phyloP scores from a whole-genome alignment of 2,888 invertebrate genomes.

The Eristalinus sepulchralis region DNA sequence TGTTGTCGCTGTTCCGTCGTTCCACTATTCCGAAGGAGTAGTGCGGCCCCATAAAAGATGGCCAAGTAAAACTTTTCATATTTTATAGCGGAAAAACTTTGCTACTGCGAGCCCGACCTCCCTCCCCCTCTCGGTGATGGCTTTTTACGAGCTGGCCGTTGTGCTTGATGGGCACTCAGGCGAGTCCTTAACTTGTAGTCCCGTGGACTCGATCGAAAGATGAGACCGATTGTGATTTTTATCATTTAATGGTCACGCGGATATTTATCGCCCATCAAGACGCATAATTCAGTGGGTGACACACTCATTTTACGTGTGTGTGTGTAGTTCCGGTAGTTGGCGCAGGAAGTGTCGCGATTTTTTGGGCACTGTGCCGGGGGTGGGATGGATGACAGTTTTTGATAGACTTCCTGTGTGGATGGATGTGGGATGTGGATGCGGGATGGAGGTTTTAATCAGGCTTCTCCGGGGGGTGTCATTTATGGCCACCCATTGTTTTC shows the following conservation, averaged over 20 bases:
- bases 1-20: background rate
- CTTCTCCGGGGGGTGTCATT: background rate
- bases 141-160: slow-evolving; percentile 43
- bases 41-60: slow-evolving; percentile 45
- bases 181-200: slow-evolving; percentile 18
- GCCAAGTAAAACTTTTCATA: slow-evolving; percentile 60
- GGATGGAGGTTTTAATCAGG: background rate
- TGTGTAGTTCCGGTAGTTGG: background rate
- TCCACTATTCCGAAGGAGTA: background rate
- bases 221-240: slow-evolving; percentile 59
- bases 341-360: background rate
- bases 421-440: background rate
- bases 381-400: background rate
- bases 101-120: background rate
- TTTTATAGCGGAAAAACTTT: slow-evolving; percentile 53
- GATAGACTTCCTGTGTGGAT: background rate
- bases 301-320: background rate
- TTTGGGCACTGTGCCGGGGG: too few species aligned
- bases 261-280: slow-evolving; percentile 53
- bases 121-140: slow-evolving; percentile 31
- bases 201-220: slow-evolving; percentile 21
- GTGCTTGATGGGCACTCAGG: slow-evolving; percentile 19
- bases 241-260: slow-evolving; percentile 42
- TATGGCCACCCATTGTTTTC: background rate
- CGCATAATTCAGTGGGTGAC: background rate